phyloP scores from a whole-genome alignment of 2,113 vertebrate genomes.

The Clinocottus analis region DNA sequence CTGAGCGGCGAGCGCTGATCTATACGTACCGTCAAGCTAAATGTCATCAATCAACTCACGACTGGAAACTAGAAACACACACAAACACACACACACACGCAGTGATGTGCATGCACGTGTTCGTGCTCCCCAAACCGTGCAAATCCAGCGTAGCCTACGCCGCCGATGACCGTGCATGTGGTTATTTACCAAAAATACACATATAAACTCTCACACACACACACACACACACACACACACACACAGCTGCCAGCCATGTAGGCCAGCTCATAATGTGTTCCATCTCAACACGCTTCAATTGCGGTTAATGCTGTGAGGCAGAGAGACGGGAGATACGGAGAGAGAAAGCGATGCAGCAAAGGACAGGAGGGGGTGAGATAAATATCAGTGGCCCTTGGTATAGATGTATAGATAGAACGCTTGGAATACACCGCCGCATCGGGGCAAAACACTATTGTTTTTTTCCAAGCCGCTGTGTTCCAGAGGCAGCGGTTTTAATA shows the following conservation, averaged over 20 bases:
- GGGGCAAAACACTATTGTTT: slow-evolving; percentile 46
- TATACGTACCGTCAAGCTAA: neutral
- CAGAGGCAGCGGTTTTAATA: slow-evolving; percentile 60
- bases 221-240: slow-evolving; percentile 47
- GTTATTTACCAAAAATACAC: slow-evolving; percentile 27
- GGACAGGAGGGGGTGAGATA: slow-evolving; percentile 61
- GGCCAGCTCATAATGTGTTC: slow-evolving; percentile 78
- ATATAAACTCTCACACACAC: slow-evolving; percentile 27
- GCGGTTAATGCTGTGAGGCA: slow-evolving; percentile 71
- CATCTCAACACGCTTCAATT: slow-evolving; percentile 75
- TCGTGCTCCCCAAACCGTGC: neutral
- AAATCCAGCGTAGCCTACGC: slow-evolving; percentile 6
- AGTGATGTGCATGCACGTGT: neutral
- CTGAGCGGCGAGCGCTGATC: neutral
- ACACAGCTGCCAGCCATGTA: slow-evolving; percentile 73
- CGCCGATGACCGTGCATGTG: neutral
- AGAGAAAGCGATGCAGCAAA: slow-evolving; percentile 41
- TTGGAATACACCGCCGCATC: slow-evolving; percentile 36
- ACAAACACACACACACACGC: no score
- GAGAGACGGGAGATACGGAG: slow-evolving; percentile 65
- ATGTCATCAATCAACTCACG: slow-evolving; percentile 1
- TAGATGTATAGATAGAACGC: slow-evolving; percentile 63
- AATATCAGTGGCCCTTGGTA: slow-evolving; percentile 73
- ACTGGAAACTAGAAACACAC: neutral
- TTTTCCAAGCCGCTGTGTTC: slow-evolving; percentile 31